A percentile compares a stretch with the other conserved stretches of the same genome.
Evolutionary conservation across 1,140 invertebrate species (phyloP).

Genomic region (Pteromalus puparum): DNA sequence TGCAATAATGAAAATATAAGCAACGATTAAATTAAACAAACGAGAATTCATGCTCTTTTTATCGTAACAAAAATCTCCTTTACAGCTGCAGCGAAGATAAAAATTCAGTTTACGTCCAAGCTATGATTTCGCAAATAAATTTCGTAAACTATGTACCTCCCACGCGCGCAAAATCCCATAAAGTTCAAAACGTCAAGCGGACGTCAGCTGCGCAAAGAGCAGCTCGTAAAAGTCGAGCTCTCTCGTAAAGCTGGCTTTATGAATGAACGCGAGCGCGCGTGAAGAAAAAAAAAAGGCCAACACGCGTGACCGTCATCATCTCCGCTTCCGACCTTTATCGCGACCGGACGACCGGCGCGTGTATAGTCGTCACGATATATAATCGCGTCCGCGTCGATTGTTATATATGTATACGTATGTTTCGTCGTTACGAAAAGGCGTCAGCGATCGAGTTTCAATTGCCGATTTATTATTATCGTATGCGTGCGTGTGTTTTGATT

Average conservation of each 20-base stretch:
- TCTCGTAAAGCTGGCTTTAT: neutral
- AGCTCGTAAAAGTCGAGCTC: neutral
- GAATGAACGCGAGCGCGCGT: neutral
- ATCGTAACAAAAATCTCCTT: too few relatives aligned
- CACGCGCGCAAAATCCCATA: neutral
- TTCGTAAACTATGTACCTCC: too few relatives aligned
- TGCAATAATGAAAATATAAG: too few relatives aligned
- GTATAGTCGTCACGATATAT: neutral
- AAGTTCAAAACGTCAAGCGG: neutral
- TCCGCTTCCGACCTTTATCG: neutral
- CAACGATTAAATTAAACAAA: too few relatives aligned
- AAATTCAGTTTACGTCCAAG: neutral
- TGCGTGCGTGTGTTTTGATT: neutral
- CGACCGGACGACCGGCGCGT: conserved; percentile 12
- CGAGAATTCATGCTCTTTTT: too few relatives aligned
- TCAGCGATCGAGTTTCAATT: neutral
- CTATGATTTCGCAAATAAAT: too few relatives aligned
- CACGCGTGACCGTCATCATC: neutral
- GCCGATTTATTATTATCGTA: neutral
- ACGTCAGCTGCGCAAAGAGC: too few relatives aligned
- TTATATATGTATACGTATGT: neutral
- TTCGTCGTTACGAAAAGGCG: neutral
- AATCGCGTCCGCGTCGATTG: conserved; percentile 8
- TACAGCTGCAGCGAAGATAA: neutral
- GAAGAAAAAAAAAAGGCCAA: neutral